Evolutionary conservation across 2,113 vertebrate genomes (phyloP).

Genomic region (Trochalopteron elliotii): DNA sequence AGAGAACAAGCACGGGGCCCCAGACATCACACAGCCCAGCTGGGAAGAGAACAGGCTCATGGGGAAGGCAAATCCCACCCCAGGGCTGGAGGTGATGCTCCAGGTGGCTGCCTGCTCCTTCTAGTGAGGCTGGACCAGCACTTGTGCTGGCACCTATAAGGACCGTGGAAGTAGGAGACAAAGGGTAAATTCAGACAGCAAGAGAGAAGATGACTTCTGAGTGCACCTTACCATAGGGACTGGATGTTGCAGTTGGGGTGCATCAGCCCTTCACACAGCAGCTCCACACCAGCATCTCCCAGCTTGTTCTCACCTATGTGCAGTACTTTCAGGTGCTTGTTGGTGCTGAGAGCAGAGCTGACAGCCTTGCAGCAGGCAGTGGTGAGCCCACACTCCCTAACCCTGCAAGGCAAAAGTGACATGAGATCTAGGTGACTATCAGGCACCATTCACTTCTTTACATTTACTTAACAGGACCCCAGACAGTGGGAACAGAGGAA

Average conservation of each 20-base stretch:
- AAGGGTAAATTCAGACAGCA: neutral
- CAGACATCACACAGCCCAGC: neutral
- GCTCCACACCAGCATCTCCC: conserved; percentile 47
- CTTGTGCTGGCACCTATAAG: neutral
- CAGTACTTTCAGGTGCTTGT: conserved; percentile 59
- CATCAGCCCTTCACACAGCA: conserved; percentile 60
- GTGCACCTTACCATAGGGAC: conserved; percentile 66
- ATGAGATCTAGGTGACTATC: neutral
- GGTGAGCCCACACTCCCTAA: conserved; percentile 65
- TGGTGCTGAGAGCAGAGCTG: conserved; percentile 38
- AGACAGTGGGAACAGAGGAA: neutral
- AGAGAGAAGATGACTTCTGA: neutral
- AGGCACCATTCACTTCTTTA: neutral
- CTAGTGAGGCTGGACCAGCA: neutral
- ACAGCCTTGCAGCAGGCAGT: conserved; percentile 62
- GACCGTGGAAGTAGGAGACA: neutral
- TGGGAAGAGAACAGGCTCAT: neutral
- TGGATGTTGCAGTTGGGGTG: conserved; percentile 50
- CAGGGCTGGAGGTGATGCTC: neutral
- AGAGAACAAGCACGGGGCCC: fast-evolving
- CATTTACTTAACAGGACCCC: neutral
- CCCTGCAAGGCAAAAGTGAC: conserved; percentile 41
- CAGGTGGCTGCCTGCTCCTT: neutral
- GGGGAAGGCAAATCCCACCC: neutral
- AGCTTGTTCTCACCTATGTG: conserved; percentile 67